Base-by-base conservation (phyloP, 2,797 vertebrate genomes). In the Uromys caudimaculatus region DNA sequence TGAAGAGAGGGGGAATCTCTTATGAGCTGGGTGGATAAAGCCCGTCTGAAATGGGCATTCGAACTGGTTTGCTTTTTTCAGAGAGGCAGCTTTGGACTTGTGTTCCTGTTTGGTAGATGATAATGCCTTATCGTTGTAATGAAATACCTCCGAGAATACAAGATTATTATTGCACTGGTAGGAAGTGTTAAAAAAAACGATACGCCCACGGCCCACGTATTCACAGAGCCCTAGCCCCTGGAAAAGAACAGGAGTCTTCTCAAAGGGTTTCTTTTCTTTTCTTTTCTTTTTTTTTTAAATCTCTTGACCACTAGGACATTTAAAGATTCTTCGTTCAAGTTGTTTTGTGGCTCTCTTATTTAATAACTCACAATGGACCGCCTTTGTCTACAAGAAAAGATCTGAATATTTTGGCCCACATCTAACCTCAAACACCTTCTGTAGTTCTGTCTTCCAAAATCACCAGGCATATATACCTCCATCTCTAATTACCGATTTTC, bases 341-440 rank as follows among this genome's bases (percentile, higher is more conserved):
- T 95, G 77, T 23, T 58, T 16, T 54, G 38, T 50, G 4, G 3
- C 0, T 91, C 83, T 90, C 52, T 84, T 90, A 91, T 92, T 94
- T 95, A 84, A 83, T 24, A 92, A n/a, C 4, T 12, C 44, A 44
- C 17, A 4, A 4, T 62, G 17, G 6, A 93, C 94, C 29, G 41
- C 79, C 93, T 93, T 75, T 78, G 19, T 73, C 56, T 95, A 21
- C 1, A 60, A 38, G 32, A 77, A 92, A 87, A 94, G 90, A 75
- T 91, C 27, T 54, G 47, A 92, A 71, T 84, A 81, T 91, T 93
- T 78, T 79, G 24, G 44, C 24, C n/a, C 90, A 17, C 38, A 58
- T 71, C 14, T 92, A 44, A 90, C 54, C 27, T 83, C 50, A 58
- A 35, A 2, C 16, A 41, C 50, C 47, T 92, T 90, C 75, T 89